Conservation (phyloP, 1,140 invertebrate genomes). For the Maniola jurtina region DNA sequence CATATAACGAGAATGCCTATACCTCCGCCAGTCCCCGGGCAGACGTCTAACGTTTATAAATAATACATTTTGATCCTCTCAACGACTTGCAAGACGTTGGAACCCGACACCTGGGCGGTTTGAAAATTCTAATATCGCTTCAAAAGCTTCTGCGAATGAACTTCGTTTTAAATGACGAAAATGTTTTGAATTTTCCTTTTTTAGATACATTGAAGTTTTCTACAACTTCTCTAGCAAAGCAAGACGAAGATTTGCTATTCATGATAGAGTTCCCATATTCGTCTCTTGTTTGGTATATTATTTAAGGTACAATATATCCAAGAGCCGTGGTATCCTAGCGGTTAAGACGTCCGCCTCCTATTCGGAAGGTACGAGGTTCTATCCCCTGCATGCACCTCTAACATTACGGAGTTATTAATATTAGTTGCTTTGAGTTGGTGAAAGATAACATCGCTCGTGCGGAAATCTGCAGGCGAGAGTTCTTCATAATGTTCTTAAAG, state of each 20-base stretch:
- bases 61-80: conserved; percentile 64
- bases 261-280: background rate
- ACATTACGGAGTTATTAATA: too few relatives aligned
- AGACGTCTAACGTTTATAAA: conserved; percentile 58
- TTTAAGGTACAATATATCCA: background rate
- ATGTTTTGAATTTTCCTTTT: conserved; percentile 9
- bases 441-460: background rate
- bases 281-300: background rate
- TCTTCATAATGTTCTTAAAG: too few relatives aligned
- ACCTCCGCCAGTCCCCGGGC: conserved; percentile 33
- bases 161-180: conserved; percentile 9
- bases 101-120: conserved; percentile 43
- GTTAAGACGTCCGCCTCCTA: too few relatives aligned
- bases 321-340: too few relatives aligned
- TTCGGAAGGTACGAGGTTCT: too few relatives aligned
- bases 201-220: background rate
- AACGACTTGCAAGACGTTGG: conserved; percentile 35
- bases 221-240: background rate
- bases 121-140: conserved; percentile 47
- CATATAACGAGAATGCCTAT: conserved; percentile 29
- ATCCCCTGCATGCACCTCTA: too few relatives aligned
- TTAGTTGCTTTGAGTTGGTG: background rate
- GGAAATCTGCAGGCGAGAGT: background rate
- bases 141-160: conserved; percentile 25
- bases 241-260: background rate